These are phyloP conservation scores for Colletes gigas DNA, from an alignment of 1,140 invertebrate species.

Conservation along the genomic window DNA sequence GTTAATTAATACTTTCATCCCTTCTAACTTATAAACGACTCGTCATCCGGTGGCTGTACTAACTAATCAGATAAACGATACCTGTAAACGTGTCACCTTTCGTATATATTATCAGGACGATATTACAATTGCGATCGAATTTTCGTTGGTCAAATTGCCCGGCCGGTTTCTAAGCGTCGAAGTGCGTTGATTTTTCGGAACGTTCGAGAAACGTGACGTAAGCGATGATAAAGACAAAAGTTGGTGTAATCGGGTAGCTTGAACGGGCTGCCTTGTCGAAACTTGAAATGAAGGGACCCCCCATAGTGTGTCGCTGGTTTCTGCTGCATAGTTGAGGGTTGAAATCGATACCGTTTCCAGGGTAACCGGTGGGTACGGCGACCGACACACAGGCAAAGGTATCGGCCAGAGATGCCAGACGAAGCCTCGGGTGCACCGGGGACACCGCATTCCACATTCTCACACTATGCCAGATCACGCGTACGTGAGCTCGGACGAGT, in stretches of 20 bases:
- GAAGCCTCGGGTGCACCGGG: too few species aligned
- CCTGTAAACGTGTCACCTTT: neutral
- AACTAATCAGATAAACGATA: neutral
- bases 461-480: too few species aligned
- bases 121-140: too few species aligned
- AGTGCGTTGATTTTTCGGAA: slow-evolving; percentile 2
- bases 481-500: too few species aligned
- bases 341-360: slow-evolving; percentile 79
- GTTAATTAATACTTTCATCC: neutral
- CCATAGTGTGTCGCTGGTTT: slow-evolving; percentile 67
- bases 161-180: too few species aligned
- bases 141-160: too few species aligned
- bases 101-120: neutral
- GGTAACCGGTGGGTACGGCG: slow-evolving; percentile 75
- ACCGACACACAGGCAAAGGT: slow-evolving; percentile 74
- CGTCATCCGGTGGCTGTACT: neutral
- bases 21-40: neutral
- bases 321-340: slow-evolving; percentile 77
- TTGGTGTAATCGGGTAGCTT: slow-evolving; percentile 61
- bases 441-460: too few species aligned
- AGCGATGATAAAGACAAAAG: slow-evolving; percentile 31
- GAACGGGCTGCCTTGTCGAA: slow-evolving; percentile 65
- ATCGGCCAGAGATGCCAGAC: slow-evolving; percentile 77
- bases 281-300: slow-evolving; percentile 65
- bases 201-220: neutral